Base-by-base conservation (phyloP, 2,797 vertebrate genomes). In the Anguilla anguilla region DNA sequence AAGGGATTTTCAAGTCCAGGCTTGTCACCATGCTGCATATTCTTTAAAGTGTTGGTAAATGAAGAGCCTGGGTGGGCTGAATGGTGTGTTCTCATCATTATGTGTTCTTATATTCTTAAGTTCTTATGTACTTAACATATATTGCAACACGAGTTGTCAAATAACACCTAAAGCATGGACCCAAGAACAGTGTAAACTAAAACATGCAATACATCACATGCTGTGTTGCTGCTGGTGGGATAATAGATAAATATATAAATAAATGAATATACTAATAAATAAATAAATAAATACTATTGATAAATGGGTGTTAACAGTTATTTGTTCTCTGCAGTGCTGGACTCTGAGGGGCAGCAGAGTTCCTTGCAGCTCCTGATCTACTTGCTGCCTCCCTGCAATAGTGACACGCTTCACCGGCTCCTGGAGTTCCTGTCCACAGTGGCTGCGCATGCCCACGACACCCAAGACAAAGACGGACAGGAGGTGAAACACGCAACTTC, bases 351-450 rank as follows among this genome's bases (percentile, higher is more conserved):
- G 83, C 98, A 98, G 93, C 93, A 95, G 90, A 95, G 92, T 86
- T 95, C 96, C 91, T 94, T 99, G 91, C 97, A 98, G 94, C 97
- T 99, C 90, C 97, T 99, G 92, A 94, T 98, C 91, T 99, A 98
- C 94, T 94, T 99, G 94, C 97, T 99, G 94, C 98, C 98, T 91
- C 97, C 98, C 88, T 99, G 98, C 93, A 98, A 99, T 95, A 98
- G 98, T 59, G 99, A 99, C 94, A 99, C 98, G 0, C 96, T 99
- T 69, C 97, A 98, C 91, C 95, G 97, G 55, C 96, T 99, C 88
- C 96, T 99, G 51, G 96, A 97, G 92, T 97, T 99, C 94, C 96
- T 99, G 92, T 97, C 97, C 91, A 98, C 96, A 0, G 98, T 99
- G 91, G 97, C 98, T 91, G 94, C 93, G 86, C 97, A 98, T 0